phyloP scores from a whole-genome alignment of 1,140 invertebrate genomes.

The Saxidomus purpurata region DNA sequence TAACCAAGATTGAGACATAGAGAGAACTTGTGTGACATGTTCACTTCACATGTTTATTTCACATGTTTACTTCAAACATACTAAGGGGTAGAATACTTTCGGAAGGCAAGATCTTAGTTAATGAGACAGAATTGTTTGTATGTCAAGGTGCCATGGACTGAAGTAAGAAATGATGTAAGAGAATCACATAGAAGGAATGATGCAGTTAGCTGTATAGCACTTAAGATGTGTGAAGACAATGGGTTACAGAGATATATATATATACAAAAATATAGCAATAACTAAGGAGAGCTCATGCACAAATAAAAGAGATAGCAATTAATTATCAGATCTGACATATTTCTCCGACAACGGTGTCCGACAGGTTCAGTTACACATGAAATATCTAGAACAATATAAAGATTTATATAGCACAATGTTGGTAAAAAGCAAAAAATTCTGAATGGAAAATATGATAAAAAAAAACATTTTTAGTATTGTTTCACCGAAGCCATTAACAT shows the following conservation, averaged over 20 bases:
- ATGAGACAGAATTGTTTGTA: neutral
- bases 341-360: neutral
- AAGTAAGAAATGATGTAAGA: neutral
- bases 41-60: no score
- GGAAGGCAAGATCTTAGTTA: neutral
- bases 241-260: neutral
- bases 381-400: neutral
- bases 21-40: no score
- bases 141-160: neutral
- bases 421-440: no score
- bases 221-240: neutral
- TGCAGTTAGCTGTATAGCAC: neutral
- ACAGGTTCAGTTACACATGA: neutral
- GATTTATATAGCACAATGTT: no score
- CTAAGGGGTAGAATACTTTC: no score
- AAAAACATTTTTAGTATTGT: no score
- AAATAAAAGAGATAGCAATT: neutral
- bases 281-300: conserved; percentile 4
- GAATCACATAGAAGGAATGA: neutral
- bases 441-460: no score
- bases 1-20: no score
- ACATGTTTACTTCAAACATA: no score
- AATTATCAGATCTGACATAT: neutral
- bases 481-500: no score
- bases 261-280: neutral